Evolutionary conservation across 2,797 vertebrate genomes (phyloP).

Genomic region (Hydrophis major): DNA sequence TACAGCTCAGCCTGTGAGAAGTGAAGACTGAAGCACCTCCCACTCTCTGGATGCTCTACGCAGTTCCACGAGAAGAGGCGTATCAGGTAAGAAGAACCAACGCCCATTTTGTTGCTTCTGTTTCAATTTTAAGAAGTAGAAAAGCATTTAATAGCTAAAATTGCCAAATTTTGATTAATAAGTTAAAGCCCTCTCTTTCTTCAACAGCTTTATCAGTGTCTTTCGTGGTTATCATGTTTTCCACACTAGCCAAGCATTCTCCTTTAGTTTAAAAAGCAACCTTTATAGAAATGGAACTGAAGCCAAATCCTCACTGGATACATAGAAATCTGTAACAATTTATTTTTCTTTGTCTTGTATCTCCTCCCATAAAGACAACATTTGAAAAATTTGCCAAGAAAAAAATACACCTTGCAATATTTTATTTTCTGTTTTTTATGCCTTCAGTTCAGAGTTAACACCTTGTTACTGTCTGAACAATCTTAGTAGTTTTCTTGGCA

Average conservation of each 20-base stretch:
- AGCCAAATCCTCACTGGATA: neutral
- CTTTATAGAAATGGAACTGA: neutral
- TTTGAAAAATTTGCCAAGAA: neutral
- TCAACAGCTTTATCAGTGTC: neutral
- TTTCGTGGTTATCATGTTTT: neutral
- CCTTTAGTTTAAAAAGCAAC: neutral
- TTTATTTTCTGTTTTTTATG: neutral
- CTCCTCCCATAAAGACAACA: neutral
- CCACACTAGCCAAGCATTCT: neutral
- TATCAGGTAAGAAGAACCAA: too few relatives aligned
- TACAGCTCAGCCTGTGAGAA: too few relatives aligned
- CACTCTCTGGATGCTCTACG: too few relatives aligned
- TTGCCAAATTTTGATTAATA: neutral
- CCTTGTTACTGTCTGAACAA: neutral
- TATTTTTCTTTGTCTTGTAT: neutral
- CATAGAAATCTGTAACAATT: neutral
- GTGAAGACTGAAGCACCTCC: too few relatives aligned
- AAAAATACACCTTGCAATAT: neutral
- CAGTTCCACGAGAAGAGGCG: too few relatives aligned
- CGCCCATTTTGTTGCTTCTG: neutral
- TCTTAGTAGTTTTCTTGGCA: neutral
- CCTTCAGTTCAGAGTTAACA: neutral
- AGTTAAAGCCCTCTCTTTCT: neutral
- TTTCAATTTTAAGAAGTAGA: neutral
- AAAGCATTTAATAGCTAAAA: neutral